phyloP scores from a whole-genome alignment of 1,140 invertebrate species.

The Melitaea cinxia region DNA sequence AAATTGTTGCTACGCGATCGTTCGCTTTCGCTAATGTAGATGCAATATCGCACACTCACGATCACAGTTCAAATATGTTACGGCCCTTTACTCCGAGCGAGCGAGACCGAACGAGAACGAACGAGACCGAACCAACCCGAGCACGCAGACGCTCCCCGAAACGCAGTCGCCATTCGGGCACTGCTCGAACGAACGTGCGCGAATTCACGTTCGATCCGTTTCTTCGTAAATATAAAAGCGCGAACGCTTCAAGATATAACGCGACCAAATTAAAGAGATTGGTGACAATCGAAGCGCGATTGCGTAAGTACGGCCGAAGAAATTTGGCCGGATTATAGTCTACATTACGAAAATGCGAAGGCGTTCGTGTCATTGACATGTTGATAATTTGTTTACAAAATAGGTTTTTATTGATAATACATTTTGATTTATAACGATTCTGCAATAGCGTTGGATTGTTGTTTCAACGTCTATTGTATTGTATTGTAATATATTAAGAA shows the following conservation, averaged over 20 bases:
- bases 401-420: not conserved
- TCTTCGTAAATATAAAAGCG: not conserved
- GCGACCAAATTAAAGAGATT: not conserved
- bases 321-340: not conserved
- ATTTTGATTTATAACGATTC: not conserved
- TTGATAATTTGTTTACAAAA: not conserved
- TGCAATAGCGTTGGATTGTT: not conserved
- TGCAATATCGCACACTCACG: too few relatives aligned
- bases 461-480: not conserved
- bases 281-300: not conserved
- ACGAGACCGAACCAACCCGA: not conserved
- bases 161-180: conserved; percentile 7
- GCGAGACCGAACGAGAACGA: conserved; percentile 16
- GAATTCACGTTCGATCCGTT: conserved; percentile 9
- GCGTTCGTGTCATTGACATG: conserved; percentile 2
- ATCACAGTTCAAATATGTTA: conserved; percentile 1
- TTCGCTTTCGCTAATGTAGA: too few relatives aligned
- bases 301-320: not conserved
- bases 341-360: conserved; percentile 4
- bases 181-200: conserved; percentile 18
- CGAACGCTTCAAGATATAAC: not conserved
- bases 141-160: not conserved
- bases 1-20: not conserved
- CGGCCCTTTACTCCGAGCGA: not conserved
- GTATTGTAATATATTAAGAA: not conserved